A percentile compares a stretch with the other conserved stretches of the same genome.
Conservation (phyloP, 2,113 vertebrate species). For the Pundamilia nyererei region DNA sequence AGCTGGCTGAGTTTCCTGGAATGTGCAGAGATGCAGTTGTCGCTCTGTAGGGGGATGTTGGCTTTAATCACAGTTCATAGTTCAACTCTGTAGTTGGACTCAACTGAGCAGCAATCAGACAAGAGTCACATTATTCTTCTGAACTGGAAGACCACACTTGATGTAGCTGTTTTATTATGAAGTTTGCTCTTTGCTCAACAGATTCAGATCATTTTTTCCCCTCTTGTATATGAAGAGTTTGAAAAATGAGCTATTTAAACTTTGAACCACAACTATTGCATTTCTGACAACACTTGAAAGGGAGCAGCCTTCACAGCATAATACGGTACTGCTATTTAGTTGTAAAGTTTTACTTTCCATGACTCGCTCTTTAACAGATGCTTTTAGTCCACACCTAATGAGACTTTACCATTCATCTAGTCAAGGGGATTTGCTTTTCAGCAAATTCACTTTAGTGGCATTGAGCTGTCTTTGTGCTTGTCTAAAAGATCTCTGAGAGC, state of each 20-base stretch:
- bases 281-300: not conserved
- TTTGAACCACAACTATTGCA: not conserved
- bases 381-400: not conserved
- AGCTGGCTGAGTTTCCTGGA: constrained; percentile 53
- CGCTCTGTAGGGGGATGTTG: constrained; percentile 16
- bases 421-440: constrained; percentile 34
- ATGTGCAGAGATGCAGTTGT: constrained; percentile 58
- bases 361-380: constrained; percentile 9
- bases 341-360: not conserved
- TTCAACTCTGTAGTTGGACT: constrained; percentile 18
- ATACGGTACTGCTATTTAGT: not conserved
- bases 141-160: not conserved
- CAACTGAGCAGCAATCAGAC: not conserved
- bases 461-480: constrained; percentile 19
- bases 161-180: not conserved
- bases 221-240: not conserved
- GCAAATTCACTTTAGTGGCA: not conserved
- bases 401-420: constrained; percentile 4
- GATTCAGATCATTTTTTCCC: not conserved
- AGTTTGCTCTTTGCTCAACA: not conserved
- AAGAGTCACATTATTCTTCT: not conserved
- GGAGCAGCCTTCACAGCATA: not conserved
- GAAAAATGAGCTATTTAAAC: not conserved
- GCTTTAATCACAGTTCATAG: constrained; percentile 53
- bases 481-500: constrained; percentile 24